Evolutionary conservation across 2,888 invertebrate species (phyloP).

Genomic region (Apodemia mormo): DNA sequence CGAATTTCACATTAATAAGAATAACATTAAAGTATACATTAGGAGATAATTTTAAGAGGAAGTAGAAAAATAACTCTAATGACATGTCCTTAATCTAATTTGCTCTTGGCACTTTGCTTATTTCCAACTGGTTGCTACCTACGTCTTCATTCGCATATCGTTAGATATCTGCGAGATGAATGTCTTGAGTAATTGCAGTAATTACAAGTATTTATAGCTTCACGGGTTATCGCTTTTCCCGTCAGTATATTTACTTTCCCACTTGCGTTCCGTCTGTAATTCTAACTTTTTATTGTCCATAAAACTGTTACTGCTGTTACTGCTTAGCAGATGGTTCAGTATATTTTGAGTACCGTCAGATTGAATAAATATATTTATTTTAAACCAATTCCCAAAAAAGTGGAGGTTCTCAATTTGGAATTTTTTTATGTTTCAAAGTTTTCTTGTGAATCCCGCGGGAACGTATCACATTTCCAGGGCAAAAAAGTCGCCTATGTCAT

Average conservation of each 20-base stretch:
- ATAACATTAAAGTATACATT: no score
- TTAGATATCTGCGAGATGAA: background rate
- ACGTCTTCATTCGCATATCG: background rate
- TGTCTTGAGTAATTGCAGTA: background rate
- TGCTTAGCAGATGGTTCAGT: background rate
- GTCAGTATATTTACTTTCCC: background rate
- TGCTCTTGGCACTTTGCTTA: no score
- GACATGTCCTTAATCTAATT: no score
- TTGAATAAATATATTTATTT: background rate
- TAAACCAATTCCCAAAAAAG: background rate
- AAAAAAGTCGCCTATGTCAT: no score
- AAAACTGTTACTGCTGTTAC: background rate
- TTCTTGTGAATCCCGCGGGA: no score
- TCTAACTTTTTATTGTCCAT: conserved; percentile 11
- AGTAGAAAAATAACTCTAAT: no score
- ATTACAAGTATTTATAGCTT: background rate
- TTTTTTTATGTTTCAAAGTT: no score
- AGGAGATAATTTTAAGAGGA: no score
- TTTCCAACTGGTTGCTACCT: no score
- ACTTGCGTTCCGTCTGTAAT: conserved; percentile 9
- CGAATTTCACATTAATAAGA: no score
- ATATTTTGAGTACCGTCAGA: conserved; percentile 1
- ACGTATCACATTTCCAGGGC: no score
- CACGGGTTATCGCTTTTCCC: conserved; percentile 3
- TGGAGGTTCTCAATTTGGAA: no score